These are phyloP conservation scores for Manis javanica DNA, from an alignment of 2,797 vertebrate species.

Conservation along the genomic window DNA sequence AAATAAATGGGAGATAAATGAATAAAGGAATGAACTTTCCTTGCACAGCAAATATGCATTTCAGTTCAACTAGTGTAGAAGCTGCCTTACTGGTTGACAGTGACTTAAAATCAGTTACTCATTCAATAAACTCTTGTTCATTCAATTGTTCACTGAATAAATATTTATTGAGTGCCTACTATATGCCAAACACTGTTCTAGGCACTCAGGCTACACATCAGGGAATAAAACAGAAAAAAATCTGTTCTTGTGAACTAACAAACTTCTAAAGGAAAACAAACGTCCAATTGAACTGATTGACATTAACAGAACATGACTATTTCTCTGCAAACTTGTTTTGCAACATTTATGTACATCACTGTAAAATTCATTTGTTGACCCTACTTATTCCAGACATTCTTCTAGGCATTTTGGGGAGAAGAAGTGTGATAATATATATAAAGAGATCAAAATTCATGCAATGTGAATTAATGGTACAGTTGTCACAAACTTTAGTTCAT, in stretches of 20 bases:
- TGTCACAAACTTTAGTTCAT: not conserved
- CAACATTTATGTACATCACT: not conserved
- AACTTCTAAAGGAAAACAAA: not conserved
- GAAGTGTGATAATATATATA: not conserved
- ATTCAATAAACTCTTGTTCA: not conserved
- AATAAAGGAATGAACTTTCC: slow-evolving; percentile 64
- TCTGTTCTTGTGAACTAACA: not conserved
- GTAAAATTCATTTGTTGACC: not conserved
- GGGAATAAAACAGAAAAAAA: not conserved
- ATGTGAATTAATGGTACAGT: not conserved
- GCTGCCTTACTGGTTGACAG: slow-evolving; percentile 40
- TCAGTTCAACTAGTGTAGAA: slow-evolving; percentile 49
- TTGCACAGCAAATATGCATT: slow-evolving; percentile 59
- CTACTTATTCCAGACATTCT: not conserved
- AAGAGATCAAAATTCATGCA: not conserved
- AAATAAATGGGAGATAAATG: slow-evolving; percentile 61
- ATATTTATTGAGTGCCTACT: not conserved
- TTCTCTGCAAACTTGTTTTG: not conserved
- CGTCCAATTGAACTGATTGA: not conserved
- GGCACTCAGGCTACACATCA: not conserved
- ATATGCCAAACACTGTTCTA: not conserved
- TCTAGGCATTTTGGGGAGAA: not conserved
- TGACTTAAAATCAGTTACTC: slow-evolving; percentile 56
- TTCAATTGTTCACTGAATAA: slow-evolving; percentile 21
- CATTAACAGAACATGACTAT: no score